phyloP scores from a whole-genome alignment of 1,140 invertebrate genomes.

The Trialeurodes vaporariorum region DNA sequence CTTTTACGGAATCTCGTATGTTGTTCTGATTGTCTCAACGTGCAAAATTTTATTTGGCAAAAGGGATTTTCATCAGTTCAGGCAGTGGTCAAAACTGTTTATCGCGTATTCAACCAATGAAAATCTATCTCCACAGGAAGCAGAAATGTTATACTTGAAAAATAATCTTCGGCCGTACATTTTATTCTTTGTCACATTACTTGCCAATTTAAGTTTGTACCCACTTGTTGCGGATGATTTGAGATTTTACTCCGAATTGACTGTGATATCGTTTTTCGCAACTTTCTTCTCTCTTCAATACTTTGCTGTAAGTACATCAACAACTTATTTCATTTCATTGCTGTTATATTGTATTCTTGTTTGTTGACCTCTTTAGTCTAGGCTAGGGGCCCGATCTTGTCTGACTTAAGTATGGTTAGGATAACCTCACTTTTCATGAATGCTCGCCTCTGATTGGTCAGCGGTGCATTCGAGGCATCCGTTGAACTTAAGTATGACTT shows the following conservation, averaged over 20 bases:
- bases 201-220: slow-evolving; percentile 61
- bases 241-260: slow-evolving; percentile 71
- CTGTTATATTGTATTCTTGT: too few relatives aligned
- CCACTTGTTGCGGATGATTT: slow-evolving; percentile 61
- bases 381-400: too few relatives aligned
- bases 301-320: slow-evolving; percentile 39
- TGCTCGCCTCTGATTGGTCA: too few relatives aligned
- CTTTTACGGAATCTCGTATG: slow-evolving; percentile 33
- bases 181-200: slow-evolving; percentile 60
- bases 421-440: too few relatives aligned
- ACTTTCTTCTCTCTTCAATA: slow-evolving; percentile 61
- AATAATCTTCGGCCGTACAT: slow-evolving; percentile 69
- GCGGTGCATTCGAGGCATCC: too few relatives aligned
- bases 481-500: too few relatives aligned
- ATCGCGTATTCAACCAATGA: slow-evolving; percentile 51
- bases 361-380: too few relatives aligned
- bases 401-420: too few relatives aligned
- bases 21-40: slow-evolving; percentile 34
- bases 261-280: slow-evolving; percentile 54
- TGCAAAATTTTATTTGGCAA: slow-evolving; percentile 33
- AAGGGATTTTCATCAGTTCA: slow-evolving; percentile 28
- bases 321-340: too few relatives aligned
- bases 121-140: slow-evolving; percentile 56
- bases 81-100: slow-evolving; percentile 61
- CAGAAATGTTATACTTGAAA: slow-evolving; percentile 64